Percentiles rank a stretch among this genome's conserved stretches.
Conservation (phyloP, 2,888 invertebrate genomes). For the Drosophila planitibia region DNA sequence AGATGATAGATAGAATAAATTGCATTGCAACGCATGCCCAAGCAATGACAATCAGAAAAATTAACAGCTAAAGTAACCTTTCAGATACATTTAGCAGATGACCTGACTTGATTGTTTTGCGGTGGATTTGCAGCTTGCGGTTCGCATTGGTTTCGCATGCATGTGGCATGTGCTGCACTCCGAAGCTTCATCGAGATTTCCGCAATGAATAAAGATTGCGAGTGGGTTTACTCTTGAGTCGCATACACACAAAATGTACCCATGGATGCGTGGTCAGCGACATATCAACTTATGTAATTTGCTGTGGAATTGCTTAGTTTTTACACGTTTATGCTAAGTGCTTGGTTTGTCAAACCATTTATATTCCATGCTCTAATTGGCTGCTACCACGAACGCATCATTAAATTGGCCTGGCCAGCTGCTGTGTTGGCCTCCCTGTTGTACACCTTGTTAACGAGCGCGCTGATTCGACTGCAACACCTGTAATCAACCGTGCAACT, state of each 20-base stretch:
- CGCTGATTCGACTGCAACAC: constrained; percentile 9
- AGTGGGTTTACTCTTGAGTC: neutral
- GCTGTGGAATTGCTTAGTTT: constrained; percentile 14
- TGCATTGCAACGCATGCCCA: neutral
- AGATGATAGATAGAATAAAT: neutral
- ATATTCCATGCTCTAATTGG: constrained; percentile 52
- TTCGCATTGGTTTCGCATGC: constrained; percentile 6
- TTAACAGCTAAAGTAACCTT: neutral
- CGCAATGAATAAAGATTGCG: constrained; percentile 2
- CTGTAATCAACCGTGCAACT: constrained; percentile 51
- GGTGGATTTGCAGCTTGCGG: neutral
- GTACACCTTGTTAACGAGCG: neutral
- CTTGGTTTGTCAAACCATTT: constrained; percentile 47
- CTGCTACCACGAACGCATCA: constrained; percentile 34
- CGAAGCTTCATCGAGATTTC: constrained; percentile 14
- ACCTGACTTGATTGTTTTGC: neutral
- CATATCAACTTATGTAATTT: constrained; percentile 29
- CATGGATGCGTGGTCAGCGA: constrained; percentile 12
- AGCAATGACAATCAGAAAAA: neutral
- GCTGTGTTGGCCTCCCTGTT: neutral
- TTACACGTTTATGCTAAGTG: constrained; percentile 53
- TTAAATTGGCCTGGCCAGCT: constrained; percentile 1
- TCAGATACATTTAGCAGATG: constrained; percentile 4
- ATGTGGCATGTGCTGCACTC: constrained; percentile 8
- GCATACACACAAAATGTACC: constrained; percentile 9